Conservation (phyloP, 1,140 invertebrate species). For the Anthonomus grandis region DNA sequence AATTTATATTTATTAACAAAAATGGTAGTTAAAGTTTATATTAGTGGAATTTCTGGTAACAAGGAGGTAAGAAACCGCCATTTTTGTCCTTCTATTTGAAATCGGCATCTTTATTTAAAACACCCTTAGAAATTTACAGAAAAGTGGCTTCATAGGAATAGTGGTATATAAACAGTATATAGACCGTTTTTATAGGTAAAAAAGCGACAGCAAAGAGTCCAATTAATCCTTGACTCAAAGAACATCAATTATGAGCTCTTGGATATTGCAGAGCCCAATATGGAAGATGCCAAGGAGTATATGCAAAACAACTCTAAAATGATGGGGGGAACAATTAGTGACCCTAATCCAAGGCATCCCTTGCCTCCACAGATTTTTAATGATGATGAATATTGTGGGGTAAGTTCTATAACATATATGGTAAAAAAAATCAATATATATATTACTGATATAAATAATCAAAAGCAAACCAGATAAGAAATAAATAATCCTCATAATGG, state of each 20-base stretch:
- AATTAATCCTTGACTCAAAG: conserved; percentile 89
- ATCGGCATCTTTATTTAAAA: neutral
- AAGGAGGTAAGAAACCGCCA: conserved; percentile 79
- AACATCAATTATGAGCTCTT: conserved; percentile 82
- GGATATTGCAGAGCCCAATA: conserved; percentile 89
- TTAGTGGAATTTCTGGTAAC: conserved; percentile 86
- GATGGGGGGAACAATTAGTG: conserved; percentile 65
- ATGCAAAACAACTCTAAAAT: conserved; percentile 87
- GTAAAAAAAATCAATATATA: no score
- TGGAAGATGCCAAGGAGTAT: conserved; percentile 84
- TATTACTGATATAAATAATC: neutral
- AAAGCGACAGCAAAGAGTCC: conserved; percentile 86
- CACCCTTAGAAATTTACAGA: neutral
- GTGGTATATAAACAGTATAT: conserved; percentile 7
- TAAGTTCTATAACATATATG: conserved; percentile 44
- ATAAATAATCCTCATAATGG: neutral
- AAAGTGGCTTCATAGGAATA: neutral
- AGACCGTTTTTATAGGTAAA: conserved; percentile 73
- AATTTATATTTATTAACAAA: conserved; percentile 33
- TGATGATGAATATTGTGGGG: conserved; percentile 88
- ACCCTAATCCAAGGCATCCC: conserved; percentile 54
- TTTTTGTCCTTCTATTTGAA: neutral
- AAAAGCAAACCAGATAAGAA: no score
- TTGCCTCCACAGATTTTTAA: conserved; percentile 93
- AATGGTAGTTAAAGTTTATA: conserved; percentile 87